Percentiles rank a stretch among this genome's conserved stretches.
Conservation (phyloP, 2,888 invertebrate genomes). For the Dicycla oo region DNA sequence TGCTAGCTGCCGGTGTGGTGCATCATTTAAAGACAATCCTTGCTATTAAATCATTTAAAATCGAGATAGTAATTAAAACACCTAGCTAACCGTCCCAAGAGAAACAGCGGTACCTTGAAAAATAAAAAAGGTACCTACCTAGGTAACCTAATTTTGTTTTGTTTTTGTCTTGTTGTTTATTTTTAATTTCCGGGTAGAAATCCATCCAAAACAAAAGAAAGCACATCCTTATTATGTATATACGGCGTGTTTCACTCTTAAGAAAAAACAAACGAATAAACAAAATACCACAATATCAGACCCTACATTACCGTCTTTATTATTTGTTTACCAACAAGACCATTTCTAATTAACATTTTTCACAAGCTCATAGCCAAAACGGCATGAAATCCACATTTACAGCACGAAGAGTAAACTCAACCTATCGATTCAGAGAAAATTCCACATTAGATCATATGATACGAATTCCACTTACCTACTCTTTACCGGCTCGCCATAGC, state of each 20-base stretch:
- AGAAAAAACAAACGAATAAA: background rate
- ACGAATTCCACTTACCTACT: slow-evolving; percentile 51
- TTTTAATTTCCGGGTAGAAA: background rate
- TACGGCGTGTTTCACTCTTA: background rate
- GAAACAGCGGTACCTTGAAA: background rate
- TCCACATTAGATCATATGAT: slow-evolving; percentile 2
- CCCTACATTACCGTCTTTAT: background rate
- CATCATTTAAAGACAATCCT: slow-evolving; percentile 25
- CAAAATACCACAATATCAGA: background rate
- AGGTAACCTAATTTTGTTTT: background rate
- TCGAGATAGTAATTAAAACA: background rate
- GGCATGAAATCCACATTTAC: slow-evolving; percentile 14
- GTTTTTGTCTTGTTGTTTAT: background rate
- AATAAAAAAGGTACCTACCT: no score
- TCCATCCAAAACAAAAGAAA: background rate
- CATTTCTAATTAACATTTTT: slow-evolving; percentile 38
- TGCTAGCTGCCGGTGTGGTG: background rate
- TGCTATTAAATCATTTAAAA: slow-evolving; percentile 4
- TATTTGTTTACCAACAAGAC: slow-evolving; percentile 50
- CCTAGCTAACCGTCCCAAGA: background rate
- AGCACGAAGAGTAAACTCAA: slow-evolving; percentile 7
- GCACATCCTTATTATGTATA: background rate
- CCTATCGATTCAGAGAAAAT: background rate
- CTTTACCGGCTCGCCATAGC: slow-evolving; percentile 53
- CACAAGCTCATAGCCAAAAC: background rate